Base-by-base conservation (phyloP, 2,888 invertebrate species). In the Noctua fimbriata region DNA sequence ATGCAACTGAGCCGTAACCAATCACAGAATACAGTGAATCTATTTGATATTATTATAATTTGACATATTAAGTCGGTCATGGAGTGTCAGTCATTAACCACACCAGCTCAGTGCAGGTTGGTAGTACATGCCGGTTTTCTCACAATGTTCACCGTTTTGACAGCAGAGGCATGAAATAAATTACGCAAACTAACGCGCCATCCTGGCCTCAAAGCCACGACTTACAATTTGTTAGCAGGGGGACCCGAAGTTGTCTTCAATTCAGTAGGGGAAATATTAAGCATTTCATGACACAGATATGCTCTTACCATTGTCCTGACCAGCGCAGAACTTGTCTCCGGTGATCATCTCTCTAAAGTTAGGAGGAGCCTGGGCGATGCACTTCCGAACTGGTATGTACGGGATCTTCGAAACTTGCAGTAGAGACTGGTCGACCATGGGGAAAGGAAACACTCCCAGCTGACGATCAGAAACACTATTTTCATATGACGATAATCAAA, bases 241-340 rank as follows among this genome's bases (percentile, higher is more conserved):
- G 36, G 5, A 55, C 24, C 10, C 3, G 24, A 24, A 55, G 21
- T 24, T 24, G 52, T 2, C 52, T 55, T 55, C 24, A 55, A 55
- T 10, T 2, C 49, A 49, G 6, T 18, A 21, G 52, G 52, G 9
- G 2, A 52, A 52, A 21, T 21, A 24, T 3, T 24, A 55, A 24
- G 52, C 52, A 55, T 55, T 58, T 58, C 5, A 58, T 58, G n/a
- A n/a, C 58, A n/a, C 14, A 58, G 58, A 58, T 58, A 55, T 55
- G 58, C 10, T 58, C 67, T 83, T 69, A 94, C 94, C 93, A 70
- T 92, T 93, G 0, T 82, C 85, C 44, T 83, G 90, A 1, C 94
- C 95, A 7, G 94, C 94, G 76, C 95, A 95, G 32, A 95, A 90
- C 78, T 95, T 95, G 65, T 95, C 95, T 5, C 90, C 90, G 1